Evolutionary conservation across 1,140 invertebrate species (phyloP).

Genomic region (Brachionus rotundiformis): DNA sequence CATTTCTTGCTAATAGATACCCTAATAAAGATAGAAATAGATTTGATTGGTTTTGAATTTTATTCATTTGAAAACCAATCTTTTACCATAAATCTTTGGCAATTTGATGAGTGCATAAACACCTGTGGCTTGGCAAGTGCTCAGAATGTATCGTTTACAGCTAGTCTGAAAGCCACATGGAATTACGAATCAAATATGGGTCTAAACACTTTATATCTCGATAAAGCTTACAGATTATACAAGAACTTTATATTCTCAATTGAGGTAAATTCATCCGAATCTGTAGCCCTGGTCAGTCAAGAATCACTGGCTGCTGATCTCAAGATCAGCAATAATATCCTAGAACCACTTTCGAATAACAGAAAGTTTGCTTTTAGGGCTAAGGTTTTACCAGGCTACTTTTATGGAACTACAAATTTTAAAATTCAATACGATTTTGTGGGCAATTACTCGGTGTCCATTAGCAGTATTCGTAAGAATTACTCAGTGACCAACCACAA

Average conservation of each 20-base stretch:
- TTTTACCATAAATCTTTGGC: background rate
- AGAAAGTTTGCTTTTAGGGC: background rate
- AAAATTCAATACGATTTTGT: background rate
- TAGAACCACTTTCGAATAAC: background rate
- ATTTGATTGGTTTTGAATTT: slow-evolving; percentile 19
- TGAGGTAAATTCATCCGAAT: background rate
- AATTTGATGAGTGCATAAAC: background rate
- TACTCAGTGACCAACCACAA: background rate
- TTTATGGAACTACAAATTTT: background rate
- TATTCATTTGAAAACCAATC: background rate
- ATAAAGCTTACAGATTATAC: background rate
- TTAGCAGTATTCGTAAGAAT: background rate
- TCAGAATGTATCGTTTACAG: background rate
- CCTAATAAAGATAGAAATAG: background rate
- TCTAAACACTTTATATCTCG: background rate
- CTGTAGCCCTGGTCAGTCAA: background rate
- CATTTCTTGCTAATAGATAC: background rate
- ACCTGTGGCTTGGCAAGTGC: background rate
- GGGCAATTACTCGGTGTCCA: background rate
- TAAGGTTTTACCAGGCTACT: background rate
- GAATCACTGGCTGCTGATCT: background rate
- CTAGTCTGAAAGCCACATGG: background rate
- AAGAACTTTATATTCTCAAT: slow-evolving; percentile 12
- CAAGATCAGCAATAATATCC: background rate
- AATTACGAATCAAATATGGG: background rate